Evolutionary conservation across 1,140 invertebrate genomes (phyloP).

Genomic region (Lordiphosa clarofinis): DNA sequence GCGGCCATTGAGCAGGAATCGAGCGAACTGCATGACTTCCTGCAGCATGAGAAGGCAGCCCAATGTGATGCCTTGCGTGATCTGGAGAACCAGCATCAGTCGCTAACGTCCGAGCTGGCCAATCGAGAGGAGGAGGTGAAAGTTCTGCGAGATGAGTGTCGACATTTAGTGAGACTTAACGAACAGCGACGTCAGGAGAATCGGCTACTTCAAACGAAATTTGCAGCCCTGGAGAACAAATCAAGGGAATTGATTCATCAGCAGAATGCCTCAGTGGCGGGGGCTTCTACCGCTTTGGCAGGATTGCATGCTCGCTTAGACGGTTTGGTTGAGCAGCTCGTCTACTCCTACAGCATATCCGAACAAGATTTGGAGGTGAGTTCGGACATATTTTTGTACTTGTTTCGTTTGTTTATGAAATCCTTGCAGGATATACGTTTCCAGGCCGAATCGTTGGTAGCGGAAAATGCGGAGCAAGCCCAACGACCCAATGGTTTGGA

Average conservation of each 20-base stretch:
- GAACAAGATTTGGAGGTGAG: conserved; percentile 87
- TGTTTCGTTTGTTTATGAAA: no score
- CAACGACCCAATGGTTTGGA: conserved; percentile 58
- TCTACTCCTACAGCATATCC: conserved; percentile 87
- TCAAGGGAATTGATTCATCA: conserved; percentile 84
- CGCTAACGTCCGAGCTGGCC: conserved; percentile 81
- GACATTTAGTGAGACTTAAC: conserved; percentile 87
- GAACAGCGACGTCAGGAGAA: conserved; percentile 89
- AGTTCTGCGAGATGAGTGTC: conserved; percentile 87
- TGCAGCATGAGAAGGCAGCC: conserved; percentile 88
- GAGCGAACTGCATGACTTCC: conserved; percentile 87
- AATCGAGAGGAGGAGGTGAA: conserved; percentile 83
- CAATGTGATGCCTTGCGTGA: conserved; percentile 87
- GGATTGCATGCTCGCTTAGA: conserved; percentile 86
- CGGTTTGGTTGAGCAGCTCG: conserved; percentile 85
- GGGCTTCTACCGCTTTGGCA: conserved; percentile 86
- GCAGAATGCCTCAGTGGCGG: conserved; percentile 86
- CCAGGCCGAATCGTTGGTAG: conserved; percentile 87
- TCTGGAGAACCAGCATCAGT: conserved; percentile 84
- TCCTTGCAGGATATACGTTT: conserved; percentile 84
- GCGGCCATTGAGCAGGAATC: conserved; percentile 86
- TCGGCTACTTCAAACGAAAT: conserved; percentile 84
- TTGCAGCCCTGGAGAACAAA: conserved; percentile 83
- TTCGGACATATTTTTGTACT: neutral
- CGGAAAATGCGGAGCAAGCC: conserved; percentile 81